phyloP scores from a whole-genome alignment of 1,140 invertebrate species.

The Caenorhabditis remanei region DNA sequence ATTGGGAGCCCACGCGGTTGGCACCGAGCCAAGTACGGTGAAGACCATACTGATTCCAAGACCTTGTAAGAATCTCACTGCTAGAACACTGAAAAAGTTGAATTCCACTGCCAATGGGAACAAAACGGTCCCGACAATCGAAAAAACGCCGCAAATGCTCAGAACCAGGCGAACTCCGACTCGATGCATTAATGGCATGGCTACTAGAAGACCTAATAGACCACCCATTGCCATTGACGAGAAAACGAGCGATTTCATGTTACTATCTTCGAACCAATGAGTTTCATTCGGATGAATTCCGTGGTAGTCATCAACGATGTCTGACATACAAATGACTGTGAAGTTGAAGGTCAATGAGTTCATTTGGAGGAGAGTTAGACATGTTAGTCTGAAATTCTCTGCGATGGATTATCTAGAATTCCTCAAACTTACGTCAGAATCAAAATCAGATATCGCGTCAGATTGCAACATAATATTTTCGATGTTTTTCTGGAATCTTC shows the following conservation, averaged over 20 bases:
- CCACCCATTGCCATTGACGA: constrained; percentile 59
- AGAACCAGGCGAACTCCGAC: not conserved
- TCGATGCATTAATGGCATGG: constrained; percentile 54
- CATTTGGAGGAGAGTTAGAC: constrained; percentile 53
- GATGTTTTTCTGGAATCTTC: constrained; percentile 1
- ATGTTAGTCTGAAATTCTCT: constrained; percentile 12
- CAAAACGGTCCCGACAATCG: constrained; percentile 51
- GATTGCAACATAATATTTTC: constrained; percentile 30
- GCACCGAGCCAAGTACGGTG: constrained; percentile 54
- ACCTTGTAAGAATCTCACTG: constrained; percentile 52
- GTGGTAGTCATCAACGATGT: constrained; percentile 50
- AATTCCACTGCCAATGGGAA: constrained; percentile 60
- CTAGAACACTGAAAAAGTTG: constrained; percentile 53
- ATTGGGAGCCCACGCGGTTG: constrained; percentile 61
- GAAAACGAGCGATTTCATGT: constrained; percentile 60
- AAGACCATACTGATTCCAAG: constrained; percentile 57
- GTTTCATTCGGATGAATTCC: not conserved
- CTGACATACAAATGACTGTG: constrained; percentile 67
- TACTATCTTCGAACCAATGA: constrained; percentile 52
- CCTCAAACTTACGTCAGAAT: constrained; percentile 49
- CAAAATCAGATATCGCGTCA: constrained; percentile 48
- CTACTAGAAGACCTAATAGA: constrained; percentile 39
- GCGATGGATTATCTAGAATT: not conserved
- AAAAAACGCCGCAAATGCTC: constrained; percentile 27
- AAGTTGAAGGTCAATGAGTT: constrained; percentile 65